phyloP scores from a whole-genome alignment of 2,888 invertebrate species.

The Pyralis farinalis region DNA sequence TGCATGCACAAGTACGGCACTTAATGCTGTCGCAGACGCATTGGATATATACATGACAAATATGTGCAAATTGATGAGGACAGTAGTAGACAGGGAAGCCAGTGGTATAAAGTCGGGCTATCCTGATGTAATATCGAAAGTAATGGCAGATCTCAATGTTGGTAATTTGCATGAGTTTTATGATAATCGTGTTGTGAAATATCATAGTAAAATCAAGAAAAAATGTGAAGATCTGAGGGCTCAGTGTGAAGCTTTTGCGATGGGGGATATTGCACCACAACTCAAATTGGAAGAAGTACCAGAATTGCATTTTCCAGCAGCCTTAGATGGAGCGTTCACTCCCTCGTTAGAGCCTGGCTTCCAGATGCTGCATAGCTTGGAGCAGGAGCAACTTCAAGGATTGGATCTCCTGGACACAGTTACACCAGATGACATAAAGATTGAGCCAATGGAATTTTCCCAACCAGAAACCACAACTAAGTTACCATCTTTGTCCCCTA shows the following conservation, averaged over 20 bases:
- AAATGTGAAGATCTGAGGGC: constrained; percentile 48
- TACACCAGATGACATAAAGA: constrained; percentile 60
- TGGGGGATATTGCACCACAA: constrained; percentile 58
- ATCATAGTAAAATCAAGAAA: constrained; percentile 56
- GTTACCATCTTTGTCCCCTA: constrained; percentile 54
- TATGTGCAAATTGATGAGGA: constrained; percentile 65
- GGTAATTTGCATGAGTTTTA: constrained; percentile 68
- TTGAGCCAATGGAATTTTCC: constrained; percentile 65
- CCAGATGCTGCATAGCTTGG: constrained; percentile 84
- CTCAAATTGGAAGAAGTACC: constrained; percentile 74
- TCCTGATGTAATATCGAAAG: constrained; percentile 70
- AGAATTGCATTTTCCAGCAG: constrained; percentile 77
- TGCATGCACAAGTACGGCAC: constrained; percentile 58
- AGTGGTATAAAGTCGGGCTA: constrained; percentile 61
- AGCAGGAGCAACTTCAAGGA: constrained; percentile 78
- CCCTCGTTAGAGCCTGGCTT: constrained; percentile 83
- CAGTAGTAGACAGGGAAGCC: constrained; percentile 64
- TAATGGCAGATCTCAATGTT: constrained; percentile 65
- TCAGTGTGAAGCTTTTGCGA: constrained; percentile 54
- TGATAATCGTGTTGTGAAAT: constrained; percentile 57
- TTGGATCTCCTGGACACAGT: constrained; percentile 65
- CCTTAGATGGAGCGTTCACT: constrained; percentile 71
- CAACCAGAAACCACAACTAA: constrained; percentile 55
- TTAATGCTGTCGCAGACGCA: constrained; percentile 59
- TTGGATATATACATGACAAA: constrained; percentile 64